Evolutionary conservation across 2,888 invertebrate genomes (phyloP), one percentile per base, ranked within the genome.

Genomic region (Parnassius smintheus): DNA sequence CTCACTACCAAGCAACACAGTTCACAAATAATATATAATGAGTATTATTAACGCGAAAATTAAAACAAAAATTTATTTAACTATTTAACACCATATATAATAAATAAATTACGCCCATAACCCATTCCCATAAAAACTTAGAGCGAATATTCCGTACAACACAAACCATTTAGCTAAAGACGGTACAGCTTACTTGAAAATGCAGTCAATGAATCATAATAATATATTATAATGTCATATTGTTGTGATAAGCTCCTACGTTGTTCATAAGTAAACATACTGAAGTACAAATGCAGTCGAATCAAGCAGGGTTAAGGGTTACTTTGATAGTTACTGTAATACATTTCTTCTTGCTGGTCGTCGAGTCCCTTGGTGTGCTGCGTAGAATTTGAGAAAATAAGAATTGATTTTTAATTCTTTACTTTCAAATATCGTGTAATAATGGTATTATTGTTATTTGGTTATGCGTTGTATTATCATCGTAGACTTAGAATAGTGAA

Each of bases 391-490:
- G 35, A 12, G 10, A 18, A 56, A 44, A 9, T 59, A n/a, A 13
- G 12, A n/a, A 42, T 54, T 56, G 11, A n/a, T 55, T 54, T 42
- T 41, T 25, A 52, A 12, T 9, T 22, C 0, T 48, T 46, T 4
- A 51, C 12, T 11, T 55, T 44, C 9, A 49, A 45, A 35, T 35
- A n/a, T 56, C 35, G 51, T 56, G 51, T 12, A 45, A 56, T 35
- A 0, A 63, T 63, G 63, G 63, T 64, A 52, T 22, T 64, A 44
- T 57, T 61, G 13, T 22, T 60, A 42, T 63, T 64, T 25, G 64
- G 60, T 11, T 60, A 64, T 25, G 53, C 49, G 22, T 49, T 61
- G 18, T 60, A 41, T 35, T 60, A 56, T 44, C 22, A 56, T 44
- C 41, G 56, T 11, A 64, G 13, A 48, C 56, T 60, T 22, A 49